Evolutionary conservation across 1,140 invertebrate species (phyloP), one percentile per base, ranked within the genome.

Genomic region (Apocrypta bakeri): DNA sequence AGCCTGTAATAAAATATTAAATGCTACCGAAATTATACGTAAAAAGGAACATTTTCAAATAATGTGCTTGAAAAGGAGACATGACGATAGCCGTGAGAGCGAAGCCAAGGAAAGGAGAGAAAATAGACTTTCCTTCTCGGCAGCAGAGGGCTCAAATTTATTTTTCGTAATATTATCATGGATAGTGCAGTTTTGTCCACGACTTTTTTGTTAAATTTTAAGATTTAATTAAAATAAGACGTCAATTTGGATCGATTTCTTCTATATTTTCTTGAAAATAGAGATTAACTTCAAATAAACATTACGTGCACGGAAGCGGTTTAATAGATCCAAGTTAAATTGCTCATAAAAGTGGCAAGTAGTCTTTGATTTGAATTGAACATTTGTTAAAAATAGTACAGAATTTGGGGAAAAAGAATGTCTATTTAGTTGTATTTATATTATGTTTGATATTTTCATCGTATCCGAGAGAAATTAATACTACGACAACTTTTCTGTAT

Each of bases 71-170:
- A 7, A 40, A 78, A 56, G 78, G n/a, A 81, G 63, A 81, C 14
- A 56, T n/a, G 48, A 24, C 9, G 27, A 40, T 63, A 72, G 63
- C 40, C 56, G 27, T 31, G 17, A 73, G 12, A 27, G 72, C 14
- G n/a, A 24, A 9, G 17, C 56, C 33, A 79, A 40, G 37, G n/a
- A 75, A 75, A 40, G 66, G 33, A 48, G 71, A 75, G 48, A 40
- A 76, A 82, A 75, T 77, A 72, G 74, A 81, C 71, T 85, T 78
- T 56, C 31, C 73, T 83, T 68, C 29, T 81, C 79, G 64, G 25
- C 37, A 33, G 63, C 21, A 75, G 29, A 74, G 64, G 82, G 29
- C 69, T 82, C 17, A 9, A 71, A 61, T 77, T 71, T 71, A 71
- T 25, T 63, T 71, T 40, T 66, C 56, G 56, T 74, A 29, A 7